phyloP scores from a whole-genome alignment of 2,888 invertebrate species.

The Drosophila mayaguana region DNA sequence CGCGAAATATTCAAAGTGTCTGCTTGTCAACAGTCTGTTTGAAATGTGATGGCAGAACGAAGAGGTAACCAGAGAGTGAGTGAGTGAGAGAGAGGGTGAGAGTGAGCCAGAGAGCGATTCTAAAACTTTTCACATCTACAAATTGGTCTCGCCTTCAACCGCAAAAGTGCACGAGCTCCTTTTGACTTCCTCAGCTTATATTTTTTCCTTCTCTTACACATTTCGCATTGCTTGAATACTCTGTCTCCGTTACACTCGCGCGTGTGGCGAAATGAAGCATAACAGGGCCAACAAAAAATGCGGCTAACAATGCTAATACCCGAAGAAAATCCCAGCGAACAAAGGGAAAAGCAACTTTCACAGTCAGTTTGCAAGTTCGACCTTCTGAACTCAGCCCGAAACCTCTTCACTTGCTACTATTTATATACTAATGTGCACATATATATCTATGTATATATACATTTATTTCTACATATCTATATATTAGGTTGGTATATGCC shows the following conservation, averaged over 20 bases:
- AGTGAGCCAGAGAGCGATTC: neutral
- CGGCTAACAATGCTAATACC: slow-evolving; percentile 73
- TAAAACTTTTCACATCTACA: slow-evolving; percentile 77
- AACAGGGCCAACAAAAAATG: slow-evolving; percentile 62
- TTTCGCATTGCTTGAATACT: slow-evolving; percentile 3
- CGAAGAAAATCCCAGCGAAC: slow-evolving; percentile 67
- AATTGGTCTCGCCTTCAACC: slow-evolving; percentile 78
- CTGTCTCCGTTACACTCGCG: slow-evolving; percentile 12
- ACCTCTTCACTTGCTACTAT: slow-evolving; percentile 11
- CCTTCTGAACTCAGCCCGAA: slow-evolving; percentile 36
- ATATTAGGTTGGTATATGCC: neutral
- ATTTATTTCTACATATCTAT: neutral
- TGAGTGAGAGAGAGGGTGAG: neutral
- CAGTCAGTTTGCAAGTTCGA: slow-evolving; percentile 62
- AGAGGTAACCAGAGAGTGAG: neutral
- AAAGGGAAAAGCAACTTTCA: slow-evolving; percentile 64
- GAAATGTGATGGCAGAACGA: slow-evolving; percentile 1
- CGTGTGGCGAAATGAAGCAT: slow-evolving; percentile 63
- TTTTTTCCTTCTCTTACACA: slow-evolving; percentile 5
- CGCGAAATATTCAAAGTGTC: slow-evolving; percentile 42
- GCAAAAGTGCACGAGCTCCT: slow-evolving; percentile 57
- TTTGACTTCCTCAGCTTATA: slow-evolving; percentile 42
- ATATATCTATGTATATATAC: neutral
- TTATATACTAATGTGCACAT: slow-evolving; percentile 1
- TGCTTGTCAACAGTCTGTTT: slow-evolving; percentile 50